Evolutionary conservation across 2,888 invertebrate species (phyloP), one percentile per base, ranked within the genome.

Genomic region (Frankliniella fusca): DNA sequence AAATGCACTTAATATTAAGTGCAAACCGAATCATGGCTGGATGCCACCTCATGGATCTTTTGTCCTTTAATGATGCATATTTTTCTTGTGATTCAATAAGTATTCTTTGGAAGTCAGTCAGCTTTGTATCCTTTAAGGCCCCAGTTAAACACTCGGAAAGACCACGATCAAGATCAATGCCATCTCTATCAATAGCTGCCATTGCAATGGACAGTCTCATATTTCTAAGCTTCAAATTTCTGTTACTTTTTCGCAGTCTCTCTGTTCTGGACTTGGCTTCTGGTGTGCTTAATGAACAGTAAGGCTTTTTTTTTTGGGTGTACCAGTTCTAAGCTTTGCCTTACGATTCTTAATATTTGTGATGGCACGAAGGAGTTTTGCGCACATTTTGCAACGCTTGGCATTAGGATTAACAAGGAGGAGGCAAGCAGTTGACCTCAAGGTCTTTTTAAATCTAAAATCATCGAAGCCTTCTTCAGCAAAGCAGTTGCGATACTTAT

Each of bases 71-170:
- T 9, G 54, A 61, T 1, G 65, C 38, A 12, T 23, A 20, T 61
- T n/a, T 81, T 23, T 83, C 80, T 85, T 86, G 82, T 23, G 70
- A 70, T 11, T 70, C 23, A 7, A 70, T 23, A 23, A 70, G 23
- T 11, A 70, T n/a, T 23, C 23, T 70, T 70, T 70, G 70, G 5
- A 70, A 70, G 1, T 70, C 70, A 10, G 23, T 70, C 7, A 70
- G 23, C 20, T 20, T 70, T 9, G 23, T 70, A 0, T 23, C 0
- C 0, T 23, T 23, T 7, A 70, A 23, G 7, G 23, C 9, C 0
- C 7, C 23, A 9, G 23, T 70, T 23, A 70, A 70, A 7, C 5
- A 3, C 3, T 70, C 8, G 23, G 10, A 9, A 9, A 70, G 7
- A 0, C 5, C 70, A 7, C 9, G 0, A 70, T 70, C 70, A 23